Conservation (phyloP, 64 coral and sea anemone genomes). For the Catalaphyllia jardinei region DNA sequence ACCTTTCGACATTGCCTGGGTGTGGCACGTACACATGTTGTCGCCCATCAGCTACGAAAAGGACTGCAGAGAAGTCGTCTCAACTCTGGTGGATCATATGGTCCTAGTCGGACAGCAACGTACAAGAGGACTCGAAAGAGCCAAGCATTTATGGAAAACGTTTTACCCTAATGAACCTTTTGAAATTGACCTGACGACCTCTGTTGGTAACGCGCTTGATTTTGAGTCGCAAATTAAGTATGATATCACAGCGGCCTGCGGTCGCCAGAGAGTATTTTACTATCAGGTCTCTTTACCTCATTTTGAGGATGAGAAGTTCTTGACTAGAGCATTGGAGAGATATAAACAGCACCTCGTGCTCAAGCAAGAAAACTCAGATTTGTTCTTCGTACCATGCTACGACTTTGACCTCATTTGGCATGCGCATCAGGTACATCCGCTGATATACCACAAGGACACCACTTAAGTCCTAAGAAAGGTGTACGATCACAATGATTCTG, state of each 20-base stretch:
- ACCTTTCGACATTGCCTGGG: conserved; percentile 57
- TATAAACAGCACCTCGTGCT: not conserved
- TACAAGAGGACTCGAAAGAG: no score
- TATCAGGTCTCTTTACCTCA: conserved; percentile 63
- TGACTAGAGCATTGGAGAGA: no score
- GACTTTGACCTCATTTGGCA: conserved; percentile 73
- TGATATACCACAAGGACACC: conserved; percentile 54
- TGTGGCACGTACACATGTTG: conserved; percentile 67
- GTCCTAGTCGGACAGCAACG: no score
- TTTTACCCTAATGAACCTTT: not conserved
- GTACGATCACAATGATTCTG: conserved; percentile 63
- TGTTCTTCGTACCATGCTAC: conserved; percentile 63
- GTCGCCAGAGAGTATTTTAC: not conserved
- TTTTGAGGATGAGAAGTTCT: not conserved
- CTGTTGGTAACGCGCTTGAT: no score
- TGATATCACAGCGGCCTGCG: no score
- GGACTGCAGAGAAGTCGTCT: conserved; percentile 42
- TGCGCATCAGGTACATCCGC: conserved; percentile 54
- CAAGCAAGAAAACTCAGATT: conserved; percentile 43
- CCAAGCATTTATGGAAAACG: no score
- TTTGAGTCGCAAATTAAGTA: no score
- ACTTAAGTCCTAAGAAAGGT: conserved; percentile 29
- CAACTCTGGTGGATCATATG: conserved; percentile 28
- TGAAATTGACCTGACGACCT: conserved; percentile 35
- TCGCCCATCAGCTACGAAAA: conserved; percentile 45